Evolutionary conservation across 92 coral and sea anemone species (phyloP).

Genomic region (Umimayanthus kanabou): DNA sequence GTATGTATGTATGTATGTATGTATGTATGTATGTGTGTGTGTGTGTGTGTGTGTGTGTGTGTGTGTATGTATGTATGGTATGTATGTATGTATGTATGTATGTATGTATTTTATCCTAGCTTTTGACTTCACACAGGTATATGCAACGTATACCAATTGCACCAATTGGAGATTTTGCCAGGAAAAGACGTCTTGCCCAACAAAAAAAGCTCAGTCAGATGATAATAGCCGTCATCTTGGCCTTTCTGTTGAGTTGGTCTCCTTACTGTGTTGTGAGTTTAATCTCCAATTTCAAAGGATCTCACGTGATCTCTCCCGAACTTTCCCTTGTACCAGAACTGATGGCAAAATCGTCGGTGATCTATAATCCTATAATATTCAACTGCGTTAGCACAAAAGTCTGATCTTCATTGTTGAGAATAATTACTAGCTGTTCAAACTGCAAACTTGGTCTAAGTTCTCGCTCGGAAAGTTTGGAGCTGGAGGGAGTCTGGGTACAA

Average conservation of each 20-base stretch:
- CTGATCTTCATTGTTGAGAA: too few relatives aligned
- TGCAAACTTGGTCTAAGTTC: too few relatives aligned
- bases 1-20: too few relatives aligned
- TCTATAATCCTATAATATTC: constrained; percentile 55
- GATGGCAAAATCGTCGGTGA: constrained; percentile 66
- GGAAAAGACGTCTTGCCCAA: background rate
- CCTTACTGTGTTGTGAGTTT: constrained; percentile 61
- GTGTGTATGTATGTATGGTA: too few relatives aligned
- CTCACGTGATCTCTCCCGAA: constrained; percentile 40
- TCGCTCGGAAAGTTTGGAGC: too few relatives aligned
- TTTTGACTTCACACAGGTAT: background rate
- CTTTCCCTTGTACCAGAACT: constrained; percentile 62
- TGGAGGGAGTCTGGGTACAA: too few relatives aligned
- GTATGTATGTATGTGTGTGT: too few relatives aligned
- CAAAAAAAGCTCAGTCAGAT: constrained; percentile 50
- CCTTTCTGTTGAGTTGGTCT: constrained; percentile 65
- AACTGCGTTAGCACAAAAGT: too few relatives aligned
- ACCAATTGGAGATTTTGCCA: constrained; percentile 11
- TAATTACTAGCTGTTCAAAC: too few relatives aligned
- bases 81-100: too few relatives aligned
- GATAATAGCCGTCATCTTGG: constrained; percentile 53
- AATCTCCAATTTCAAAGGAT: constrained; percentile 47
- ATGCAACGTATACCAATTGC: background rate
- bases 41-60: too few relatives aligned
- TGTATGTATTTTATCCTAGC: too few relatives aligned